These are phyloP conservation scores for Dasyprocta punctata DNA, from an alignment of 2,113 vertebrate genomes.

Conservation along the genomic window DNA sequence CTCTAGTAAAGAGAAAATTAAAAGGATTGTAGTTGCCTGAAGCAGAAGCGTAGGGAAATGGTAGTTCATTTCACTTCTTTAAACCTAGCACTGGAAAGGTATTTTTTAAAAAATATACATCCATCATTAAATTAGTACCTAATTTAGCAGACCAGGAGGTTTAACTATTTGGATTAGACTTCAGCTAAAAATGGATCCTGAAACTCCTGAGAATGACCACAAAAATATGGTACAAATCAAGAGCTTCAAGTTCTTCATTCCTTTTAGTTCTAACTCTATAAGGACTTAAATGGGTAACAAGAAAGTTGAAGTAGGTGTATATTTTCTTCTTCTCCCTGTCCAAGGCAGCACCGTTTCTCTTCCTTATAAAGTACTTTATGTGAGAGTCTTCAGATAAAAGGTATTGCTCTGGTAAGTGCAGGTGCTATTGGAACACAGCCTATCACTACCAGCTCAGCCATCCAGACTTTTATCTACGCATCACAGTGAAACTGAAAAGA, in stretches of 20 bases:
- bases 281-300: conserved; percentile 42
- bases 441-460: conserved; percentile 31
- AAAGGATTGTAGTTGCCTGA: conserved; percentile 23
- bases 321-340: conserved; percentile 59
- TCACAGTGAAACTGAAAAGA: conserved; percentile 56
- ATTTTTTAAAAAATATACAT: conserved; percentile 27
- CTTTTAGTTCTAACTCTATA: conserved; percentile 43
- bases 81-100: background rate
- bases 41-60: conserved; percentile 39
- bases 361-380: conserved; percentile 53
- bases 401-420: conserved; percentile 57
- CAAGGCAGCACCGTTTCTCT: conserved; percentile 49
- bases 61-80: conserved; percentile 43
- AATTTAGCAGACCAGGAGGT: background rate
- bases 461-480: conserved; percentile 17
- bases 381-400: conserved; percentile 63
- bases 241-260: conserved; percentile 33
- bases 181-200: background rate
- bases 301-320: conserved; percentile 36
- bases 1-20: conserved; percentile 20
- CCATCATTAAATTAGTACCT: background rate
- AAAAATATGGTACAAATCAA: conserved; percentile 12
- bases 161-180: conserved; percentile 42
- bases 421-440: conserved; percentile 53
- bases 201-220: background rate